These are phyloP conservation scores for Spodoptera exigua DNA, from an alignment of 2,888 invertebrate species.

Conservation along the genomic window DNA sequence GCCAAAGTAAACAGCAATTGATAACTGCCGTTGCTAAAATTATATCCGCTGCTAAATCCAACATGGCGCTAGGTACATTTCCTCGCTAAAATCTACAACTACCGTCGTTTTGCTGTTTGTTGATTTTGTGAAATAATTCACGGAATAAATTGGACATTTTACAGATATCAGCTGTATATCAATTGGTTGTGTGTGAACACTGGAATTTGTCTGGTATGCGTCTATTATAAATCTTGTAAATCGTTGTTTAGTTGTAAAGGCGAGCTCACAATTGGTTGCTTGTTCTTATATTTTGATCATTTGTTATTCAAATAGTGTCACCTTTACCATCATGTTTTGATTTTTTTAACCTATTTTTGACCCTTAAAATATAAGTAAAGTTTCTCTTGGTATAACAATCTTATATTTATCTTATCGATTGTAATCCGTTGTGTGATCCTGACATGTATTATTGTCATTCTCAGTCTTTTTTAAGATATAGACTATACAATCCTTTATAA, in stretches of 20 bases:
- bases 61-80: background rate
- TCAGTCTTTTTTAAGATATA: no score
- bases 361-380: no score
- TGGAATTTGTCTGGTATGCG: conserved; percentile 1
- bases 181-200: conserved; percentile 2
- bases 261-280: background rate
- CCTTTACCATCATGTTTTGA: no score
- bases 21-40: conserved; percentile 9
- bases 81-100: conserved; percentile 13
- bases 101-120: conserved; percentile 18
- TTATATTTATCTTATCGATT: no score
- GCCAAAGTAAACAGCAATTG: conserved; percentile 10
- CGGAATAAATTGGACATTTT: conserved; percentile 19
- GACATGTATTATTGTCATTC: no score
- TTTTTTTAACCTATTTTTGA: no score
- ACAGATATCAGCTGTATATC: conserved; percentile 34
- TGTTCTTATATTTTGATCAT: background rate
- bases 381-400: no score
- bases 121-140: conserved; percentile 32
- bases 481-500: no score
- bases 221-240: conserved; percentile 15
- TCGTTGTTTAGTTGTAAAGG: conserved; percentile 4
- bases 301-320: no score
- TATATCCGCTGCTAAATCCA: conserved; percentile 5
- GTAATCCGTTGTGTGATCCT: no score